Evolutionary conservation across 2,888 invertebrate species (phyloP).

Genomic region (Mythimna ferrago): DNA sequence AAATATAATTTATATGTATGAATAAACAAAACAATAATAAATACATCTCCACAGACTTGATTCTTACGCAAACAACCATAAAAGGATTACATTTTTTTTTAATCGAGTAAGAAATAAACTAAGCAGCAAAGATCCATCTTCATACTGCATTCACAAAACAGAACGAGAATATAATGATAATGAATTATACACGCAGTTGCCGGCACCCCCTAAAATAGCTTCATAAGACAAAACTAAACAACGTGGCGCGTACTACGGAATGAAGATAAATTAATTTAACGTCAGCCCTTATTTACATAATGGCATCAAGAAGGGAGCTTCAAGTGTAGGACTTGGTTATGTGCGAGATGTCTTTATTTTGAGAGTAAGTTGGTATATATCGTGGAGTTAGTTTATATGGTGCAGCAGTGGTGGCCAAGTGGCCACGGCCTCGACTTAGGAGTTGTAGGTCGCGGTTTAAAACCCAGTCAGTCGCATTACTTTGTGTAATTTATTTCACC

Average conservation of each 20-base stretch:
- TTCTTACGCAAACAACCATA: too few relatives aligned
- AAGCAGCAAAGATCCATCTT: conserved; percentile 25
- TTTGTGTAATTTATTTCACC: too few relatives aligned
- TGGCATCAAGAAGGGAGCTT: conserved; percentile 49
- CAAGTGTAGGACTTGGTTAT: conserved; percentile 39
- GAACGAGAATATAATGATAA: conserved; percentile 59
- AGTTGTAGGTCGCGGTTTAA: too few relatives aligned
- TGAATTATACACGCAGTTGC: conserved; percentile 55
- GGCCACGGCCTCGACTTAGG: too few relatives aligned
- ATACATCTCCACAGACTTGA: too few relatives aligned
- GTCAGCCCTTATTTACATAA: conserved; percentile 68
- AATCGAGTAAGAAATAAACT: background rate
- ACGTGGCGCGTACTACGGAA: conserved; percentile 61
- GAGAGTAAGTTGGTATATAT: conserved; percentile 13
- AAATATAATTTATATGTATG: too few relatives aligned
- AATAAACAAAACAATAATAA: too few relatives aligned
- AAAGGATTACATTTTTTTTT: background rate
- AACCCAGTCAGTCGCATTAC: too few relatives aligned
- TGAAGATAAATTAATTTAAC: conserved; percentile 69
- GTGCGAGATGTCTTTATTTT: conserved; percentile 49
- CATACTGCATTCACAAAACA: conserved; percentile 35
- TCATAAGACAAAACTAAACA: conserved; percentile 68
- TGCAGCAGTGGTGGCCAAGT: background rate
- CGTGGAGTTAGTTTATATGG: too few relatives aligned
- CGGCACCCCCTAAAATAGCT: conserved; percentile 60